Evolutionary conservation across 2,797 vertebrate species (phyloP).

Genomic region (Coregonus sp.): DNA sequence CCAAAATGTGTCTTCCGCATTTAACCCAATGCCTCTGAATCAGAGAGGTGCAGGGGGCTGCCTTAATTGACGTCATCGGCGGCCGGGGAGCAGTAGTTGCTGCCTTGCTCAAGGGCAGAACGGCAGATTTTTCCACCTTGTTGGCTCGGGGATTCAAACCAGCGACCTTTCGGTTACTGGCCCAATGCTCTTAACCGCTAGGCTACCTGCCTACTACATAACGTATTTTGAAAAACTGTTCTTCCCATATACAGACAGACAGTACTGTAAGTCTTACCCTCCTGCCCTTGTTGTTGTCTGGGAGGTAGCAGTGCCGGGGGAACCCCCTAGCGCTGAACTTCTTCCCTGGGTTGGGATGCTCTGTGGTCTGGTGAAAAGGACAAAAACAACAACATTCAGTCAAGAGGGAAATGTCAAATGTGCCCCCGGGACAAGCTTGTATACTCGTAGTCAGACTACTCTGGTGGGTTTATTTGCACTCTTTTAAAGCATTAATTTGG

Average conservation of each 20-base stretch:
- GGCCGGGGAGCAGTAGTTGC: too few relatives aligned
- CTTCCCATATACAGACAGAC: neutral
- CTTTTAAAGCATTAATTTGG: constrained; percentile 10
- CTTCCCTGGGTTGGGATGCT: constrained; percentile 93
- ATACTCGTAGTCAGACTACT: neutral
- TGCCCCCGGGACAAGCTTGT: neutral
- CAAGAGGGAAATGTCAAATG: constrained; percentile 7
- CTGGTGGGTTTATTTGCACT: neutral
- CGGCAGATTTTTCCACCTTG: too few relatives aligned
- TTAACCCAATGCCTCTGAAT: too few relatives aligned
- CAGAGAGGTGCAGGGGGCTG: too few relatives aligned
- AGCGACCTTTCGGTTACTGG: too few relatives aligned
- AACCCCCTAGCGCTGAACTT: constrained; percentile 95
- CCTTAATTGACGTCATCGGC: too few relatives aligned
- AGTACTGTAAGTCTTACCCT: constrained; percentile 77
- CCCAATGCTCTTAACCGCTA: neutral
- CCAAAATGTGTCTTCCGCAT: too few relatives aligned
- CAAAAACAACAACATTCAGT: constrained; percentile 29
- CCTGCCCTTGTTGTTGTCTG: constrained; percentile 91
- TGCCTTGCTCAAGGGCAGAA: too few relatives aligned
- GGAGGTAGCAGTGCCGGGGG: constrained; percentile 95
- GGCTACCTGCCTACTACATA: neutral
- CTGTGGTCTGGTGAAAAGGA: constrained; percentile 80
- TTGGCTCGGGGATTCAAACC: too few relatives aligned
- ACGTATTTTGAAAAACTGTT: neutral